phyloP scores from a whole-genome alignment of 1,140 invertebrate species.

The Orius laevigatus region DNA sequence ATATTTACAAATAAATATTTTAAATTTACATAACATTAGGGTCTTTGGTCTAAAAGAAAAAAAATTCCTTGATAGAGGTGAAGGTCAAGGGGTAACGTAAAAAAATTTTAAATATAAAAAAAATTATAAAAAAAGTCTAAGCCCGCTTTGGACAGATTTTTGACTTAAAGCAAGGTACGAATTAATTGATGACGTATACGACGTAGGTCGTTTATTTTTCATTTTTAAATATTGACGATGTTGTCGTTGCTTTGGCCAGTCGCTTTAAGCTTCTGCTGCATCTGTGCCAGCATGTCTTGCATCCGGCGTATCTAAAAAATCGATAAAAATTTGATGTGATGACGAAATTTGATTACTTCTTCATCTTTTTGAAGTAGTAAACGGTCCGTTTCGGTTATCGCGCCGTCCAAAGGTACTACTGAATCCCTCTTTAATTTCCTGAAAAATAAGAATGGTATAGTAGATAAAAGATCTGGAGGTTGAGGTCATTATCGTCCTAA shows the following conservation, averaged over 20 bases:
- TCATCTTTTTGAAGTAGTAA: slow-evolving; percentile 81
- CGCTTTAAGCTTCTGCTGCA: slow-evolving; percentile 88
- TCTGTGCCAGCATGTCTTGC: slow-evolving; percentile 91
- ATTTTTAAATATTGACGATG: slow-evolving; percentile 21
- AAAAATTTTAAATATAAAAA: no score
- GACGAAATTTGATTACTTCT: slow-evolving; percentile 44
- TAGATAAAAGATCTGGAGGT: no score
- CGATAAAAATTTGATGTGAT: neutral
- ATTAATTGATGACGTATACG: neutral
- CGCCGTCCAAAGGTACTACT: slow-evolving; percentile 47
- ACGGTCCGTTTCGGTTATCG: slow-evolving; percentile 68
- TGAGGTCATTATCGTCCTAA: no score
- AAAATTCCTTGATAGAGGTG: neutral
- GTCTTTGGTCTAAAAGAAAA: neutral
- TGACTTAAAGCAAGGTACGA: no score
- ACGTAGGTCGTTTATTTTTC: neutral
- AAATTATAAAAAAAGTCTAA: neutral
- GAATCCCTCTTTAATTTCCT: slow-evolving; percentile 78
- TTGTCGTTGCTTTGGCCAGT: slow-evolving; percentile 36
- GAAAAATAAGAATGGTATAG: slow-evolving; percentile 20
- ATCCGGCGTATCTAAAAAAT: slow-evolving; percentile 66
- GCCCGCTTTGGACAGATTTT: neutral
- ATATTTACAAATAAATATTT: neutral
- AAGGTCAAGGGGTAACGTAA: neutral
- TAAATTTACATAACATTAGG: neutral